phyloP scores from a whole-genome alignment of 2,888 invertebrate species.

The Stenchaetothrips biformis region DNA sequence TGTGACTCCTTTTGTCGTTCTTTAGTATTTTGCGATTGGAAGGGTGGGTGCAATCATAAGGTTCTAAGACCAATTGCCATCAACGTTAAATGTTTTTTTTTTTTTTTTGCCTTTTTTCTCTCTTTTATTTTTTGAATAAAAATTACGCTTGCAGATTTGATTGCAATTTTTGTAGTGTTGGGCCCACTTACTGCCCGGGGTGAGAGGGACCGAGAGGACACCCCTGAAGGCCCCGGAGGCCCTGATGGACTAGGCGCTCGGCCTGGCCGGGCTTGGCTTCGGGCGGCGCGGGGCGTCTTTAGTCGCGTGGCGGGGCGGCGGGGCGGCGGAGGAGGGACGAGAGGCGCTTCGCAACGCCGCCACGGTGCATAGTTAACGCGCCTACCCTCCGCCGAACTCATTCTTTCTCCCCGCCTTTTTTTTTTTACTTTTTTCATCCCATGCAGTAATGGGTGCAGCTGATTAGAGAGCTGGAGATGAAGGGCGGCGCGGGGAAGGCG shows the following conservation, averaged over 20 bases:
- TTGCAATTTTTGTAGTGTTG: neutral
- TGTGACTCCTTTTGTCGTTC: too few species aligned
- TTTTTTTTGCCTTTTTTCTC: too few species aligned
- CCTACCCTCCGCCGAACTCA: slow-evolving; percentile 7
- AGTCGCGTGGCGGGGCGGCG: neutral
- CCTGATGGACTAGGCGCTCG: neutral
- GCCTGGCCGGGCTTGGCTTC: neutral
- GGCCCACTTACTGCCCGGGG: slow-evolving; percentile 3
- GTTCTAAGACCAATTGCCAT: too few species aligned
- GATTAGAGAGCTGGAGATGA: slow-evolving; percentile 16
- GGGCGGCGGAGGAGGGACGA: neutral
- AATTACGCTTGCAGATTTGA: too few species aligned
- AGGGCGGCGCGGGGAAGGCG: neutral
- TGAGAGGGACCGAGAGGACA: neutral
- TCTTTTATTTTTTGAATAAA: too few species aligned
- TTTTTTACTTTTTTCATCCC: neutral
- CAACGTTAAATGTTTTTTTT: too few species aligned
- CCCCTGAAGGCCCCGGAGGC: neutral
- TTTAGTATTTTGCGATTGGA: too few species aligned
- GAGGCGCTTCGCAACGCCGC: neutral
- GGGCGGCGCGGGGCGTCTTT: neutral
- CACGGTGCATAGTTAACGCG: slow-evolving; percentile 22
- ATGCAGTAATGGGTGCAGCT: slow-evolving; percentile 12
- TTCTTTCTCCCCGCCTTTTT: slow-evolving; percentile 11
- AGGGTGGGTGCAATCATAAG: too few species aligned